Conservation (phyloP, 2,113 vertebrate genomes). For the Pseudorhombus dupliciocellatus region DNA sequence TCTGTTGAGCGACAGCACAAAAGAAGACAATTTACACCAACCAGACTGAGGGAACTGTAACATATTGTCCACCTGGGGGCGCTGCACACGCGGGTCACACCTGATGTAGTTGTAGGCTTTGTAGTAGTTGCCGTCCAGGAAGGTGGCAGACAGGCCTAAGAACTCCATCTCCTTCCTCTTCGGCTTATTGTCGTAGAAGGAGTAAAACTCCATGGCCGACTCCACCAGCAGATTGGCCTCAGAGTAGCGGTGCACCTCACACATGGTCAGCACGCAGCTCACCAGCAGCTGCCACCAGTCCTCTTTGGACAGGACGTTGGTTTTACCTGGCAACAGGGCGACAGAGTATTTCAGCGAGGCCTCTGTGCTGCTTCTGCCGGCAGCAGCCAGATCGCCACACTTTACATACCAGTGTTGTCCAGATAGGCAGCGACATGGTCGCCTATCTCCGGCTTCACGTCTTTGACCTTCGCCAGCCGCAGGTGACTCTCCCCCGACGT, state of each 20-base stretch:
- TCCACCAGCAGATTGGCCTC: conserved; percentile 95
- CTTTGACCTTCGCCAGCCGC: conserved; percentile 87
- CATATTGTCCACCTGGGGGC: too few relatives aligned
- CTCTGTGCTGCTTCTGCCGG: conserved; percentile 9
- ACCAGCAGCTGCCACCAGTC: conserved; percentile 97
- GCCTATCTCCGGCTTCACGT: conserved; percentile 85
- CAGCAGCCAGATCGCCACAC: background rate
- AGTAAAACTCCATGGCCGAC: conserved; percentile 95
- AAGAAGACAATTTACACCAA: background rate
- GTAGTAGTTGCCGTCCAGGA: conserved; percentile 92
- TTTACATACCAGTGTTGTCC: conserved; percentile 88
- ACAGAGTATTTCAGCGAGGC: too few relatives aligned
- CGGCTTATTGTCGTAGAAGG: conserved; percentile 94
- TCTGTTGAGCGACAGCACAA: conserved; percentile 44
- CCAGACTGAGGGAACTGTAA: background rate
- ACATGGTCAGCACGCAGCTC: conserved; percentile 87
- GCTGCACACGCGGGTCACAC: conserved; percentile 57
- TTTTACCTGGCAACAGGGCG: conserved; percentile 76
- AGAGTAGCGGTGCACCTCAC: conserved; percentile 86
- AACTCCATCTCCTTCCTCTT: conserved; percentile 95
- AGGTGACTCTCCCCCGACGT: conserved; percentile 88
- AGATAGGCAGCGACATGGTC: conserved; percentile 94
- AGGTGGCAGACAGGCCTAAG: conserved; percentile 92
- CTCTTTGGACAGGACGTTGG: conserved; percentile 91
- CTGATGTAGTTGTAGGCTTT: conserved; percentile 98